phyloP scores from a whole-genome alignment of 2,888 invertebrate genomes.

The Eurois occulta region DNA sequence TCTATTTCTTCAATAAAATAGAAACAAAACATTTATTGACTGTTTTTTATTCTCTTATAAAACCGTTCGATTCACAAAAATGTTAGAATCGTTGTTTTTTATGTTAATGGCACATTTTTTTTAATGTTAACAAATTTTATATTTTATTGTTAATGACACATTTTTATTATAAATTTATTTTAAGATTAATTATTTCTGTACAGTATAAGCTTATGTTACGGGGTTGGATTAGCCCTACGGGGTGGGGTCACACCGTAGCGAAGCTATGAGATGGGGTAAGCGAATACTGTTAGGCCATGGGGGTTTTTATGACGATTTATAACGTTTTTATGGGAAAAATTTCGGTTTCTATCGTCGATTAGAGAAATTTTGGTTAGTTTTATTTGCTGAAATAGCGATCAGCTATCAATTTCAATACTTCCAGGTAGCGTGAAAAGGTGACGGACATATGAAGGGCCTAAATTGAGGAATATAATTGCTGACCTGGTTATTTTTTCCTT shows the following conservation, averaged over 20 bases:
- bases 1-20: not conserved
- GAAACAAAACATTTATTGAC: not conserved
- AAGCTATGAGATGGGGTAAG: slow-evolving; percentile 64
- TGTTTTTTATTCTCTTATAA: not conserved
- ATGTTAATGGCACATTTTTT: too few species aligned
- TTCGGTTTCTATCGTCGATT: not conserved
- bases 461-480: not conserved
- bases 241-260: slow-evolving; percentile 60
- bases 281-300: slow-evolving; percentile 59
- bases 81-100: not conserved
- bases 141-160: too few species aligned
- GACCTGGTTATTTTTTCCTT: not conserved
- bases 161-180: too few species aligned
- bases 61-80: not conserved
- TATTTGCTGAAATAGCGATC: not conserved
- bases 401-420: not conserved
- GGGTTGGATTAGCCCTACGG: slow-evolving; percentile 50
- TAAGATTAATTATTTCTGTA: not conserved
- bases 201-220: slow-evolving; percentile 55
- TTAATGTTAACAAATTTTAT: too few species aligned
- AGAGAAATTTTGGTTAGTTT: not conserved
- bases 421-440: too few species aligned
- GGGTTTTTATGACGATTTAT: slow-evolving; percentile 48
- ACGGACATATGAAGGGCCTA: too few species aligned
- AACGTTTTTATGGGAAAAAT: slow-evolving; percentile 42